Conservation (phyloP, 2,113 vertebrate genomes). For the Pelodiscus sinensis region DNA sequence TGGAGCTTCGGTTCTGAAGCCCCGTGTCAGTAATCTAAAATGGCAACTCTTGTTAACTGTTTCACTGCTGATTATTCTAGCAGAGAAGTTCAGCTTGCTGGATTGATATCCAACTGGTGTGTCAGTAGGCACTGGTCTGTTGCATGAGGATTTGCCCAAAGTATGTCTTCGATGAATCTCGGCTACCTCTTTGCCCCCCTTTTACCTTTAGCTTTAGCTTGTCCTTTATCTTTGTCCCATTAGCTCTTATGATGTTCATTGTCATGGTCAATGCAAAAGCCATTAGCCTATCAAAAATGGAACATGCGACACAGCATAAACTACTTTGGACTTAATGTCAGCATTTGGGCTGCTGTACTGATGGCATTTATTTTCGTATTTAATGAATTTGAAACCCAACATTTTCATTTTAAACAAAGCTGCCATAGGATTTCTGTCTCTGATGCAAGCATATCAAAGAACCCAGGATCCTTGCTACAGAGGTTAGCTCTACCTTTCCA, state of each 20-base stretch:
- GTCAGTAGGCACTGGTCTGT: background rate
- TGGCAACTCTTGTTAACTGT: background rate
- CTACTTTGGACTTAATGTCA: background rate
- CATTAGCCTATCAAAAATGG: too few species aligned
- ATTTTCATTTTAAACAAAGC: background rate
- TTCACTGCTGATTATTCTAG: background rate
- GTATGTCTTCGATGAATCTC: background rate
- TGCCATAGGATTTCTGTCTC: background rate
- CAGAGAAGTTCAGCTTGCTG: background rate
- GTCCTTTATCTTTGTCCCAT: background rate
- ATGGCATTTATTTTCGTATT: background rate
- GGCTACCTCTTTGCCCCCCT: background rate
- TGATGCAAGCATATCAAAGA: background rate
- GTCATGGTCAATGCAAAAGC: background rate
- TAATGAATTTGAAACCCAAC: background rate
- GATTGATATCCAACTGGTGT: background rate
- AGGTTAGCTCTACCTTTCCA: background rate
- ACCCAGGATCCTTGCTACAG: background rate
- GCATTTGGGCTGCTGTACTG: background rate
- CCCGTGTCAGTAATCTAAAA: background rate
- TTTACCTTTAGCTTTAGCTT: background rate
- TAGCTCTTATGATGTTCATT: background rate
- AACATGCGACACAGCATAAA: background rate
- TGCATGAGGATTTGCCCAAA: background rate
- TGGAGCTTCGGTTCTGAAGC: rapidly evolving